phyloP scores from a whole-genome alignment of 2,113 vertebrate genomes.

The Poeciliopsis retropinna region DNA sequence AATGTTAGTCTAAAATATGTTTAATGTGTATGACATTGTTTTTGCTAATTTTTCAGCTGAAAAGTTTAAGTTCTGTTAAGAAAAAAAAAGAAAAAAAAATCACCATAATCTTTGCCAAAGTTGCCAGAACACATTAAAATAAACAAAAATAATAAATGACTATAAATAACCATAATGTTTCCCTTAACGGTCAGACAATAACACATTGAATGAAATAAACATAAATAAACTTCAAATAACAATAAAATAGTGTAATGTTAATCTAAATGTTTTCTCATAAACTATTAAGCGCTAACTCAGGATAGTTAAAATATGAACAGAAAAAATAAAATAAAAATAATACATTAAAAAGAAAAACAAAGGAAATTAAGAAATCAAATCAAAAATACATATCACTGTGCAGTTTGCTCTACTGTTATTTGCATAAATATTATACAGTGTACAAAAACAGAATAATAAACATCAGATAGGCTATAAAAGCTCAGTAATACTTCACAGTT shows the following conservation, averaged over 20 bases:
- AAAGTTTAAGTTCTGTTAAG: no score
- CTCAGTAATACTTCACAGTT: background rate
- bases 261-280: background rate
- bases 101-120: no score
- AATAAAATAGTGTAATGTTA: background rate
- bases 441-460: background rate
- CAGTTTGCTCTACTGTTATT: background rate
- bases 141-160: background rate
- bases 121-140: background rate
- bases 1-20: no score
- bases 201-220: background rate
- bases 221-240: background rate
- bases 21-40: no score
- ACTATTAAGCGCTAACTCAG: background rate
- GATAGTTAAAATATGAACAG: background rate
- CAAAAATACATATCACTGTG: background rate
- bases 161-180: background rate
- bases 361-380: no score
- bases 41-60: background rate
- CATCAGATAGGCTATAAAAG: background rate
- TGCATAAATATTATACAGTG: background rate
- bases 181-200: background rate
- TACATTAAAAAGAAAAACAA: no score
- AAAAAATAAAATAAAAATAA: background rate
- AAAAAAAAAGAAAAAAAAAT: background rate